Evolutionary conservation across 2,113 vertebrate species (phyloP).

Genomic region (Rhagologus leucostigma): DNA sequence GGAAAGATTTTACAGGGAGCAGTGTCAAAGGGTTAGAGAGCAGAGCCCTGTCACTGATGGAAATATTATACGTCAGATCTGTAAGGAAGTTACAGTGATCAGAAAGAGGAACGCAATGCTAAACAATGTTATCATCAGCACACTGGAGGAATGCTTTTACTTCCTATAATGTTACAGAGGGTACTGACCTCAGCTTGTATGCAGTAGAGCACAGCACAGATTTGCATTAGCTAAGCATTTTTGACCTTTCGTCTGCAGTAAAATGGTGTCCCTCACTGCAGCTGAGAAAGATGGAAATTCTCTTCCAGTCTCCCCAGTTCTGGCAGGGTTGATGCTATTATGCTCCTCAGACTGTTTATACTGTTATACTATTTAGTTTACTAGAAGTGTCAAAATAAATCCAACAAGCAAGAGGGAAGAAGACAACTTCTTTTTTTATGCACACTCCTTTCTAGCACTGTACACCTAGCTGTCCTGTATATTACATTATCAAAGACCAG

Average conservation of each 20-base stretch:
- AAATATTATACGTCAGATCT: not conserved
- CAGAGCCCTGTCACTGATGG: not conserved
- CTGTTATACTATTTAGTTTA: not conserved
- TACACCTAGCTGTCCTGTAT: not conserved
- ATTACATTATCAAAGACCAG: not conserved
- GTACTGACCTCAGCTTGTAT: not conserved
- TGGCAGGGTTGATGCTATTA: not conserved
- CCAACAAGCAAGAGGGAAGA: not conserved
- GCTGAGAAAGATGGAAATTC: conserved; percentile 35
- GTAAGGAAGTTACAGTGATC: not conserved
- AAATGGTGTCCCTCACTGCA: conserved; percentile 32
- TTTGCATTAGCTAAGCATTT: conserved; percentile 62
- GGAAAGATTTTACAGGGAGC: conserved; percentile 7
- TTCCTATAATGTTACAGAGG: conserved; percentile 6
- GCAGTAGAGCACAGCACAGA: conserved; percentile 3
- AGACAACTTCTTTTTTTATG: not conserved
- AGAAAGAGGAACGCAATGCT: conserved; percentile 28
- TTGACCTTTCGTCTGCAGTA: conserved; percentile 53
- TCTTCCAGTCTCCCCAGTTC: not conserved
- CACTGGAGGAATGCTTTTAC: conserved; percentile 25
- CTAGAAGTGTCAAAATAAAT: not conserved
- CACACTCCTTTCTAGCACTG: not conserved
- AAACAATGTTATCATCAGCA: conserved; percentile 35
- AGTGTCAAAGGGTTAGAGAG: not conserved
- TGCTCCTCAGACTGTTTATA: not conserved